Evolutionary conservation across 2,888 invertebrate genomes (phyloP).

Genomic region (Drosophila tanythrix): DNA sequence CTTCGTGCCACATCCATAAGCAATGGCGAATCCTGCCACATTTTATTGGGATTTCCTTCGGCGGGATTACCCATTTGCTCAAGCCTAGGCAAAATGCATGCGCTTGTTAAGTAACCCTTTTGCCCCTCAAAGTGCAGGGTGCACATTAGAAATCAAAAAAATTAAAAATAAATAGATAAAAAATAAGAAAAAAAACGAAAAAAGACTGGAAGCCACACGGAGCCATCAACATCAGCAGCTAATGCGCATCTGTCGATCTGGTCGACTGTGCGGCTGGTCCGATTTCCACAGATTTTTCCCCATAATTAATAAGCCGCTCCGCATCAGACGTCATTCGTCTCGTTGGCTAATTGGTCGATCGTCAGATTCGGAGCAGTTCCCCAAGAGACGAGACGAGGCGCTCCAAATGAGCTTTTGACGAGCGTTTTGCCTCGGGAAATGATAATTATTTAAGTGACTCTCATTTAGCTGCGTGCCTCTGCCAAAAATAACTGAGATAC

Average conservation of each 20-base stretch:
- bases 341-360: conserved; percentile 73
- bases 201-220: conserved; percentile 70
- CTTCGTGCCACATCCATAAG: background rate
- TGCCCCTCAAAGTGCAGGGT: background rate
- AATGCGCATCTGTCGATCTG: conserved; percentile 57
- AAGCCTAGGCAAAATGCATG: background rate
- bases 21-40: background rate
- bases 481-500: conserved; percentile 51
- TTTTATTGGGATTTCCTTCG: background rate
- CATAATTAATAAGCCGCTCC: conserved; percentile 69
- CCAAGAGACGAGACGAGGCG: conserved; percentile 3
- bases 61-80: background rate
- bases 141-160: conserved; percentile 3
- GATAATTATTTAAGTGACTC: conserved; percentile 76
- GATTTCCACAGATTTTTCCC: conserved; percentile 70
- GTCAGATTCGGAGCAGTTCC: conserved; percentile 43
- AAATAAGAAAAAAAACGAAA: conserved; percentile 23
- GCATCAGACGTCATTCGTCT: conserved; percentile 58
- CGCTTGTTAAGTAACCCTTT: background rate
- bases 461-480: conserved; percentile 55
- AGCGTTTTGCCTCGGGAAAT: conserved; percentile 73
- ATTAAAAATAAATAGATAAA: background rate
- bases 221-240: conserved; percentile 71
- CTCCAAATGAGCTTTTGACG: conserved; percentile 76
- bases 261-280: conserved; percentile 15